Evolutionary conservation across 2,888 invertebrate species (phyloP), one percentile per base, ranked within the genome.

Genomic region (Megaustenia siamemsis): DNA sequence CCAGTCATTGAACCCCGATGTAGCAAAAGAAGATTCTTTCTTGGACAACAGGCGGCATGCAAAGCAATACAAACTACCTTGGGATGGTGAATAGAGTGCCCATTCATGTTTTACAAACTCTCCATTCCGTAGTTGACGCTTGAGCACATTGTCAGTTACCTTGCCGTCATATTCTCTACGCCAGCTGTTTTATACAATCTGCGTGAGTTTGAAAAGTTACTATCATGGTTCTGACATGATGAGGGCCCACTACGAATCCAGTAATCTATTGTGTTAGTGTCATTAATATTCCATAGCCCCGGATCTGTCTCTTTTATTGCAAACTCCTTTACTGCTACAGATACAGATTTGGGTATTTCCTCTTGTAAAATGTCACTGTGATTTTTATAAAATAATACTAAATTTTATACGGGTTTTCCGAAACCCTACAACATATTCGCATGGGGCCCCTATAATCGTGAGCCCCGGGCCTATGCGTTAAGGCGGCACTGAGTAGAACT

Each of bases 61-160:
- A 68, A 38, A 38, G 12, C 38, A 68, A 21, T 68, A 68, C 68
- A 68, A 68, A 68, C 38, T 3, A 68, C 68, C 68, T n/a, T 68
- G 68, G 28, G 68, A 68, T 68, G 38, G 68, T 68, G 68, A 68
- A 68, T 38, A 35, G 5, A 68, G 38, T 38, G 38, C 21, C 38
- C 68, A 68, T 68, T 68, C 68, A 18, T 38, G 28, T 68, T 35
- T 68, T 68, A 38, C 38, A 68, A 10, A 68, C 38, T 68, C 38
- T 4, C 68, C 68, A 68, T 68, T 68, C 68, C 68, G 38, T 21
- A 68, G 68, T 68, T 68, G 38, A 68, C 68, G 28, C 21, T 68
- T 38, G 38, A 68, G 21, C 68, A 38, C 68, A 68, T 68, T 68
- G 68, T 5, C 38, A 38, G 38, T 21, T 63, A 63, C 4, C 32